Base-by-base conservation (phyloP, 2,888 invertebrate species). In the Liopterus haemorrhoidalis region DNA sequence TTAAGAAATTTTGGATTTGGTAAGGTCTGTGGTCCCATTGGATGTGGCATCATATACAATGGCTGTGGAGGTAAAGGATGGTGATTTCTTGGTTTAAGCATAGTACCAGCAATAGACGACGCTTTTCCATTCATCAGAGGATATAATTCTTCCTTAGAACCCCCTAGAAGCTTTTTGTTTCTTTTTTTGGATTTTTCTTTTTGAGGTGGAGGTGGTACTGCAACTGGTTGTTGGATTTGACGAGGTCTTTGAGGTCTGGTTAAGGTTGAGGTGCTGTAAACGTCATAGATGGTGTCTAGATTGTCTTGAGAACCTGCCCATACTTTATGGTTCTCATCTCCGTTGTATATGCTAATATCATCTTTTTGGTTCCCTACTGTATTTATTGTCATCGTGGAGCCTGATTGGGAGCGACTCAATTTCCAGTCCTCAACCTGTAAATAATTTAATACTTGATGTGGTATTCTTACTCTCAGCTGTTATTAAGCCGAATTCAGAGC, bases 251-350 rank as follows among this genome's bases (percentile, higher is more conserved):
- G 75, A 15, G 81, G 81, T 35, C 82, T 72, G 11, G 81, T 75
- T 46, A 76, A 58, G 52, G 78, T 73, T 57, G 81, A 74, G 8
- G 65, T 70, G 5, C 64, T 63, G 50, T 75, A 78, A 21, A 81
- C 75, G 54, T 88, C 87, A 59, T 87, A 87, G 48, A 77, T 71
- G 15, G 72, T 80, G 50, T 84, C 84, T 21, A 86, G 72, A 44
- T 85, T 79, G 63, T 87, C 86, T 20, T 80, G 76, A 18, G 81
- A 80, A 5, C 88, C 87, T 2, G 86, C 85, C 92, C 93, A 93
- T 27, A 93, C 85, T 67, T 93, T 93, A 66, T 93, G 92, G 65
- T 93, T 93, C 67, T 91, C 91, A 60, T 92, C 89, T 0, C 90
- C 91, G 60, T 91, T 91, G 67, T 85, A 91, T 45, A 82, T 80